Conservation (phyloP, 92 coral and sea anemone species). For the Bergia sp. region DNA sequence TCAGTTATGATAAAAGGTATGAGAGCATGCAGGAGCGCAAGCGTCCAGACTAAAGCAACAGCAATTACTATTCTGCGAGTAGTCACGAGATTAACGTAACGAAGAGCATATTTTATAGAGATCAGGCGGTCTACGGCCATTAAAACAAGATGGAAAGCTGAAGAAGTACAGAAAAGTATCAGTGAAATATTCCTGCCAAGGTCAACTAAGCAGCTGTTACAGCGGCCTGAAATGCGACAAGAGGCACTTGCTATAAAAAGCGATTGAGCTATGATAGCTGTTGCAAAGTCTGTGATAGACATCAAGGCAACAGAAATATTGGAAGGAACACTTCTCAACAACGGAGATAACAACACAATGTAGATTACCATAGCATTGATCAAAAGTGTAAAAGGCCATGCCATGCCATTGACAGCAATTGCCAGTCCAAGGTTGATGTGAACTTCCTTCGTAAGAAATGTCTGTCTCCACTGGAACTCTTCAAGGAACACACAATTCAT, state of each 20-base stretch:
- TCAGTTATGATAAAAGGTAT: not conserved
- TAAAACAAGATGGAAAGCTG: not conserved
- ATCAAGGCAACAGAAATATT: slow-evolving; percentile 14
- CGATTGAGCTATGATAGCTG: not conserved
- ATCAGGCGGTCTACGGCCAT: slow-evolving; percentile 16
- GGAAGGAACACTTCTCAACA: slow-evolving; percentile 3
- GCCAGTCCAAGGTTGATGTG: slow-evolving; percentile 2
- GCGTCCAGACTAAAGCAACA: not conserved
- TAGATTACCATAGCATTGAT: slow-evolving; percentile 1
- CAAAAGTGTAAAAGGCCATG: not conserved
- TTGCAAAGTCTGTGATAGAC: slow-evolving; percentile 22
- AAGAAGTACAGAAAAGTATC: not conserved
- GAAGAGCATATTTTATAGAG: slow-evolving; percentile 4
- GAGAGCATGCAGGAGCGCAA: not conserved
- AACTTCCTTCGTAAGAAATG: slow-evolving; percentile 4
- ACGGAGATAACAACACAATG: not conserved
- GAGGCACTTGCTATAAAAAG: slow-evolving; percentile 19
- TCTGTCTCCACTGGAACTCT: slow-evolving; percentile 9
- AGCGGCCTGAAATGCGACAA: slow-evolving; percentile 7
- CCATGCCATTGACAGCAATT: not conserved
- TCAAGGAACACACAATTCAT: not conserved
- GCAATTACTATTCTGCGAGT: not conserved
- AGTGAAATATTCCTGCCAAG: slow-evolving; percentile 11
- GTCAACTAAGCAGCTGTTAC: slow-evolving; percentile 11
- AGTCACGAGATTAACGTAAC: not conserved